Evolutionary conservation across 1,140 invertebrate species (phyloP), one percentile per base, ranked within the genome.

Genomic region (Drosophila erecta): DNA sequence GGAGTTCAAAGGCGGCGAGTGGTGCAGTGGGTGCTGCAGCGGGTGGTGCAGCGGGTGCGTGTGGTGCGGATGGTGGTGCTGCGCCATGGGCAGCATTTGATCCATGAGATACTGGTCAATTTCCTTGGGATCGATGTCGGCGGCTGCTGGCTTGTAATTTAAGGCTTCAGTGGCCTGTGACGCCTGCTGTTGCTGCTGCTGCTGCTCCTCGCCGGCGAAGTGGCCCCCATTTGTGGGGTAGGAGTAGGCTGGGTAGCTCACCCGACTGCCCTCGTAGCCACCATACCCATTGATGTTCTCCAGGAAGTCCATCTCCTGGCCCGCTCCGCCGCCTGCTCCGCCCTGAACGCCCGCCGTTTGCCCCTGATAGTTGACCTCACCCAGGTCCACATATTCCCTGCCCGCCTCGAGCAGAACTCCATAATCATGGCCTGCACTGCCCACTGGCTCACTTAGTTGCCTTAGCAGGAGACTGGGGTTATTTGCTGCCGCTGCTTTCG

Each of bases 61-160:
- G 17, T 64, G 53, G 24, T 43, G 58, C 37, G 17, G 58, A 8
- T 43, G 43, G 20, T 78, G 77, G 49, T 86, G 81, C 22, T 76
- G 77, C 67, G 76, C 57, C 30, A 91, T 71, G 53, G 90, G 90
- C 67, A 90, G 62, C 86, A 90, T 89, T 79, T 91, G 90, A 91
- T 91, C 90, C 87, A 91, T 91, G 55, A 92, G 79, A 83, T 92
- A 92, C 89, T 92, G 91, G 80, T 92, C 91, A 62, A 92, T 90
- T 90, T 92, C 91, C 73, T 92, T 91, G 49, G 87, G 89, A 86
- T 92, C 91, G 78, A 92, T 91, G 77, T 92, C 90, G 53, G 55
- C 72, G 44, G 61, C 55, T 60, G 70, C 35, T 2, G 73, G 56
- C 62, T 81, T 69, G 72, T 91, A 91, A 91, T 91, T 91, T 79